Conservation (phyloP, 2,797 vertebrate genomes). For the Gephyroberyx darwinii region DNA sequence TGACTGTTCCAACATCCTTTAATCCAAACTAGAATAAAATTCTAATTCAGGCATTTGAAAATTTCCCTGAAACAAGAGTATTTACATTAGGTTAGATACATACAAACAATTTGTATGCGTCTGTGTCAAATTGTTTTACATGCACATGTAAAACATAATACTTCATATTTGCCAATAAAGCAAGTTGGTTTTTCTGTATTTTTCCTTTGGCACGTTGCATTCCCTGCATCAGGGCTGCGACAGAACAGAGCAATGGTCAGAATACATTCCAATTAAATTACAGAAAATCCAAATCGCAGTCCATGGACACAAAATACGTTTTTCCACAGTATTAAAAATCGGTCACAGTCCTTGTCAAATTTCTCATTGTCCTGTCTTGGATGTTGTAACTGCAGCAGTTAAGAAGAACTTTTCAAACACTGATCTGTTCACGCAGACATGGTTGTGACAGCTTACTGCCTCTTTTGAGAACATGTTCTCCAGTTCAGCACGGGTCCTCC, state of each 20-base stretch:
- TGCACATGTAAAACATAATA: constrained; percentile 59
- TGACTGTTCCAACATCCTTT: background rate
- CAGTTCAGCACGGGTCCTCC: background rate
- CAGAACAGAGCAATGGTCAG: constrained; percentile 36
- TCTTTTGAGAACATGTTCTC: background rate
- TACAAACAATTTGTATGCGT: constrained; percentile 4
- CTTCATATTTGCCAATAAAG: constrained; percentile 66
- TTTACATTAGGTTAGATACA: constrained; percentile 20
- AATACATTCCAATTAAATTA: constrained; percentile 6
- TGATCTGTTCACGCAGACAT: background rate
- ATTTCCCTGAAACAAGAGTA: constrained; percentile 1
- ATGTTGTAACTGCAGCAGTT: constrained; percentile 1
- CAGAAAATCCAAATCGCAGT: background rate
- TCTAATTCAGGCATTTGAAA: background rate
- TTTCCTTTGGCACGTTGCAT: constrained; percentile 51
- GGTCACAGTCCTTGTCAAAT: constrained; percentile 11
- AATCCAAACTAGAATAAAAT: background rate
- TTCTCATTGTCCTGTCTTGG: background rate
- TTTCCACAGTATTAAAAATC: constrained; percentile 11
- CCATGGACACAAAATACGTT: constrained; percentile 25
- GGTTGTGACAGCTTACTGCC: background rate
- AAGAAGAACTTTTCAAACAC: background rate
- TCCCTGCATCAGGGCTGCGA: constrained; percentile 31
- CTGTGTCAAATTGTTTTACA: too few relatives aligned
- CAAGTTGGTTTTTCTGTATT: constrained; percentile 24